These are phyloP conservation scores for Drosophila mettleri DNA, from an alignment of 2,888 invertebrate genomes.

Conservation along the genomic window DNA sequence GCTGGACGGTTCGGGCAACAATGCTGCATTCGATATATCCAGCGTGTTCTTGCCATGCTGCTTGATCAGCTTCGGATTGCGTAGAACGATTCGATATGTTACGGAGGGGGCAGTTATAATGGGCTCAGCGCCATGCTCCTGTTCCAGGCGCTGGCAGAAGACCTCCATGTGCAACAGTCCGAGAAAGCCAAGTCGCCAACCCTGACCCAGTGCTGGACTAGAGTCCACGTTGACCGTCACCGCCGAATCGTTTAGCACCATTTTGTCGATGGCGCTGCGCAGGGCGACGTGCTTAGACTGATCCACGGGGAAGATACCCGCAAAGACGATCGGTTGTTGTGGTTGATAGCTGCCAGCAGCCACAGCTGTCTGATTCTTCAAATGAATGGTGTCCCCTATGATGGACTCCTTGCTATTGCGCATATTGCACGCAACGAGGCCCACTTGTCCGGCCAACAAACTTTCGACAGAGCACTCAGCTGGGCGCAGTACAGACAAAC, in stretches of 20 bases:
- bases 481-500: slow-evolving; percentile 92
- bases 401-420: slow-evolving; percentile 89
- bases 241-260: slow-evolving; percentile 97
- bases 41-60: slow-evolving; percentile 87
- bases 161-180: slow-evolving; percentile 95
- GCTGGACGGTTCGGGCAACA: slow-evolving; percentile 89
- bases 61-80: slow-evolving; percentile 90
- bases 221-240: slow-evolving; percentile 93
- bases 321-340: slow-evolving; percentile 93
- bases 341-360: slow-evolving; percentile 88
- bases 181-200: slow-evolving; percentile 94
- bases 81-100: slow-evolving; percentile 91
- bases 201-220: slow-evolving; percentile 94
- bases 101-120: slow-evolving; percentile 94
- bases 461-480: slow-evolving; percentile 88
- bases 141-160: slow-evolving; percentile 93
- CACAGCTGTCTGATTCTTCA: slow-evolving; percentile 85
- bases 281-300: slow-evolving; percentile 92
- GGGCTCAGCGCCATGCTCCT: slow-evolving; percentile 93
- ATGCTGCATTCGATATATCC: slow-evolving; percentile 90
- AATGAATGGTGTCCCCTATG: slow-evolving; percentile 91
- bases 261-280: slow-evolving; percentile 93
- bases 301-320: slow-evolving; percentile 94
- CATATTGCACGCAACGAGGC: slow-evolving; percentile 94
- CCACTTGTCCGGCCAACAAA: slow-evolving; percentile 96